phyloP scores from a whole-genome alignment of 2,113 vertebrate genomes.

The Microtus ochrogaster region DNA sequence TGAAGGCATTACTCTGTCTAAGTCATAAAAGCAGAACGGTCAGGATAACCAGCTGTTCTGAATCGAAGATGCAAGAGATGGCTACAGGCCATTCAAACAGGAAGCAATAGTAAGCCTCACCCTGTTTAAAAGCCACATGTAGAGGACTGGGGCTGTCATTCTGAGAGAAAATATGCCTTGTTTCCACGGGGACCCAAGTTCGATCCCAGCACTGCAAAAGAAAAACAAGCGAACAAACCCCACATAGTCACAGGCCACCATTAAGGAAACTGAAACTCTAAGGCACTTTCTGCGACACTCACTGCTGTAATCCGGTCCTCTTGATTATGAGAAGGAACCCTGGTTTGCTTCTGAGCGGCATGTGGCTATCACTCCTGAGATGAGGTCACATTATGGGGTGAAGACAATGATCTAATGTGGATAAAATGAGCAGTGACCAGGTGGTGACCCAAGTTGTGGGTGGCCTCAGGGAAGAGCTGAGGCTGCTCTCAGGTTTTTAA shows the following conservation, averaged over 20 bases:
- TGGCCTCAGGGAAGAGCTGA: background rate
- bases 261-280: slow-evolving; percentile 8
- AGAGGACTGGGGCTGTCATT: background rate
- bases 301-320: background rate
- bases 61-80: background rate
- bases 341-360: background rate
- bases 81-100: background rate
- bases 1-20: background rate
- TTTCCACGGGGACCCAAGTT: background rate
- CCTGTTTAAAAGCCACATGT: background rate
- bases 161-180: background rate
- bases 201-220: background rate
- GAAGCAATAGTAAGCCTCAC: background rate
- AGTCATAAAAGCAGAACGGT: background rate
- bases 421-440: background rate
- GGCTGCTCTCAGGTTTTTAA: background rate
- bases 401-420: background rate
- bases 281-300: background rate
- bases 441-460: background rate
- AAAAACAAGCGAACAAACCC: background rate
- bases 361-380: background rate
- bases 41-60: background rate
- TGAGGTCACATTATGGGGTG: background rate
- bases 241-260: background rate
- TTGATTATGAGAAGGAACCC: background rate